These are phyloP conservation scores for Illadopsis cleaveri DNA, from an alignment of 2,113 vertebrate genomes.

Conservation along the genomic window DNA sequence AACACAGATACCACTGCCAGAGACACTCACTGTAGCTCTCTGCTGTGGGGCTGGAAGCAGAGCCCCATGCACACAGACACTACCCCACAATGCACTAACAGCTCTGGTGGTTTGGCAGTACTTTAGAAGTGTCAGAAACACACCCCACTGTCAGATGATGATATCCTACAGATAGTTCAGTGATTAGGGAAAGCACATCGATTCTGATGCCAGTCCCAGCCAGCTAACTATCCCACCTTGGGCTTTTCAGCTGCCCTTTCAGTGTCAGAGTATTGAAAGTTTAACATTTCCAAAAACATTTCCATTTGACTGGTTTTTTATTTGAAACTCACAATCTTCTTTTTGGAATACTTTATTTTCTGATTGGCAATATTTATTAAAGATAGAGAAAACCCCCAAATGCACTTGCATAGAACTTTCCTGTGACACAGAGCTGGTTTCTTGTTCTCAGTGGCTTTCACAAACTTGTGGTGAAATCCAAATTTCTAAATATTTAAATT, in stretches of 20 bases:
- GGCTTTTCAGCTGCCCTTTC: not conserved
- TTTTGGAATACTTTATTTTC: not conserved
- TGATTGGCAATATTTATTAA: not conserved
- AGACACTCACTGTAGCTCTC: rapidly evolving
- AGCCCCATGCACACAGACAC: not conserved
- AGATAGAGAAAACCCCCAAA: not conserved
- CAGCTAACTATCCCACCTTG: not conserved
- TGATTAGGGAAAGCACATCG: not conserved
- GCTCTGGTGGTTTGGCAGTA: not conserved
- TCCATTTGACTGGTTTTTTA: not conserved
- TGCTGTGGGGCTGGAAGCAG: not conserved
- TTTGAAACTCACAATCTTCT: not conserved
- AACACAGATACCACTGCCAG: not conserved
- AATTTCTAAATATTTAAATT: not conserved
- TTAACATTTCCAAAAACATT: not conserved
- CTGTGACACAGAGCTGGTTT: not conserved
- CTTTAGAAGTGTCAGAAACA: not conserved
- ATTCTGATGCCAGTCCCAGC: not conserved
- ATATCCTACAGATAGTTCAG: rapidly evolving
- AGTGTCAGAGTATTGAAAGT: not conserved
- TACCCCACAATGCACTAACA: not conserved
- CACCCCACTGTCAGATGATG: rapidly evolving
- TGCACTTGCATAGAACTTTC: not conserved
- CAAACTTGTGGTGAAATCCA: not conserved
- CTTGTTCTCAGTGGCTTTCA: not conserved